phyloP scores from a whole-genome alignment of 1,140 invertebrate genomes.

The Olivierus martensii region DNA sequence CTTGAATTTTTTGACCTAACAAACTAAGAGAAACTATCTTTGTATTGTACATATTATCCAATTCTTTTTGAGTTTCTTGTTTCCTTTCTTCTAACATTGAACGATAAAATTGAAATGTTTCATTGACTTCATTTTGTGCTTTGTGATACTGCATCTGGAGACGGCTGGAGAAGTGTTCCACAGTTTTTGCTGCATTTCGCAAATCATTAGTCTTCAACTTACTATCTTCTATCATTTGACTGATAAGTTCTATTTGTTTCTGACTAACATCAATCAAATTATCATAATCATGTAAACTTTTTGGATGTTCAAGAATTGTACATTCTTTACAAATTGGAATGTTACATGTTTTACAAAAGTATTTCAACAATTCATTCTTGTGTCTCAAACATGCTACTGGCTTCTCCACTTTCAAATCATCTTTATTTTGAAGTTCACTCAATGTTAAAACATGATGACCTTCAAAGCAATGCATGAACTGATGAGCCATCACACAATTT shows the following conservation, averaged over 20 bases:
- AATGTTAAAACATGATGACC: constrained; percentile 88
- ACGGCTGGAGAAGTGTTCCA: constrained; percentile 67
- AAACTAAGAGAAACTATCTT: constrained; percentile 76
- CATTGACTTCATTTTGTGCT: constrained; percentile 80
- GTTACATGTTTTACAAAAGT: constrained; percentile 79
- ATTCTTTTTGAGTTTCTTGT: constrained; percentile 80
- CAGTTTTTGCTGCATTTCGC: constrained; percentile 60
- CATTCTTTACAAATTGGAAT: constrained; percentile 89
- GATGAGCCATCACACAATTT: constrained; percentile 94
- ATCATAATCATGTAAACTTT: constrained; percentile 72
- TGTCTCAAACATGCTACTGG: constrained; percentile 69
- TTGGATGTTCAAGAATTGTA: constrained; percentile 70
- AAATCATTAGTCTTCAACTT: constrained; percentile 71
- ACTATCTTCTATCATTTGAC: constrained; percentile 64
- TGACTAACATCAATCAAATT: constrained; percentile 69
- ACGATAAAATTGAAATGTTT: constrained; percentile 89
- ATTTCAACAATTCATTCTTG: constrained; percentile 75
- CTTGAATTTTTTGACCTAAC: constrained; percentile 80
- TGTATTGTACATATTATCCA: constrained; percentile 80
- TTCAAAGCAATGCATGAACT: constrained; percentile 97
- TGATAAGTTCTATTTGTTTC: constrained; percentile 67
- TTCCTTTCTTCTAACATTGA: constrained; percentile 92
- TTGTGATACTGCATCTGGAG: constrained; percentile 86
- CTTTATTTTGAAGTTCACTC: constrained; percentile 54
- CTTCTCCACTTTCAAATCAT: constrained; percentile 37